Evolutionary conservation across 2,113 vertebrate species (phyloP).

Genomic region (Sapajus apella): DNA sequence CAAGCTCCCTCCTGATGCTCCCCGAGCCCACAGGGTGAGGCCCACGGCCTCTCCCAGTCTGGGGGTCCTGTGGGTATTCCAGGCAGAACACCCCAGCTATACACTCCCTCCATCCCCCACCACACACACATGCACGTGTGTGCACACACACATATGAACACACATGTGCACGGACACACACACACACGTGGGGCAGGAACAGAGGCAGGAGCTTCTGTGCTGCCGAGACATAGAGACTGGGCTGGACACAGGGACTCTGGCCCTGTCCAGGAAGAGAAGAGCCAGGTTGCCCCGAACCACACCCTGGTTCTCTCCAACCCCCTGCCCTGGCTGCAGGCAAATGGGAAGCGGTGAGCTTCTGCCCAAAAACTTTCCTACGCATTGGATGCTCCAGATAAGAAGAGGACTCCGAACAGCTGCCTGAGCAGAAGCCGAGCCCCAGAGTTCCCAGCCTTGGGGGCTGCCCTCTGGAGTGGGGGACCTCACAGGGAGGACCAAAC

Average conservation of each 20-base stretch:
- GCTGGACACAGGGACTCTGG: neutral
- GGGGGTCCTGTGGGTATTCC: neutral
- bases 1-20: neutral
- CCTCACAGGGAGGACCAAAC: neutral
- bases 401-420: no score
- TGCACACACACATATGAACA: rapidly evolving
- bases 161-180: no score
- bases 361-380: rapidly evolving
- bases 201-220: neutral
- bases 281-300: neutral
- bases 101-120: neutral
- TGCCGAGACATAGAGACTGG: neutral
- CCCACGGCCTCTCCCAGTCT: neutral
- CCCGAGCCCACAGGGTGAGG: neutral
- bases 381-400: no score
- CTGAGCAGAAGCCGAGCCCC: no score
- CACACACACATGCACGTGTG: no score
- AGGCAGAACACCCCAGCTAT: neutral
- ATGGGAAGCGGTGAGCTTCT: neutral
- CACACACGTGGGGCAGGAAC: neutral
- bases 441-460: no score
- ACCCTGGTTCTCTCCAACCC: no score
- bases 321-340: neutral
- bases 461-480: no score
- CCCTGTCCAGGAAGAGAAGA: no score